Conservation (phyloP, 2,888 invertebrate genomes). For the Mystacides longicornis region DNA sequence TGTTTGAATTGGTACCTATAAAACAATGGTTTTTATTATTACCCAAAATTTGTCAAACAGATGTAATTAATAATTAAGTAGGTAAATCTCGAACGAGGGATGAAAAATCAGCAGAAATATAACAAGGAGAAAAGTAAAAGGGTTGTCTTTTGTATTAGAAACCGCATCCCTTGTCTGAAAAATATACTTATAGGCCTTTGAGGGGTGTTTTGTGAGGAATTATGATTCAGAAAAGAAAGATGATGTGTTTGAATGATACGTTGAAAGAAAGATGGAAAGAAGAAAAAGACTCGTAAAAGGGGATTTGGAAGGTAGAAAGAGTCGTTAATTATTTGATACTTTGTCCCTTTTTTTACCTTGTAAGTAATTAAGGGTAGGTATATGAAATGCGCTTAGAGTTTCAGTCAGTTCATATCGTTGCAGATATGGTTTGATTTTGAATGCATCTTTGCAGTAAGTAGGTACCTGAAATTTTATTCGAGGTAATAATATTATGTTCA, state of each 20-base stretch:
- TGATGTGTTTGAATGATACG: background rate
- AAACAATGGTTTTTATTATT: no score
- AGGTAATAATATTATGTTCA: no score
- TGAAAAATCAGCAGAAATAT: background rate
- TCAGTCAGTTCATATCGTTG: no score
- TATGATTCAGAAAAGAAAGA: background rate
- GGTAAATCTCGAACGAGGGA: no score
- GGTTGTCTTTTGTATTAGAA: constrained; percentile 24
- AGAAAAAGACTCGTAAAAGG: background rate
- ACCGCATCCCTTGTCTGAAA: constrained; percentile 12
- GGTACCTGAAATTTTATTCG: no score
- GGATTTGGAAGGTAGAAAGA: background rate
- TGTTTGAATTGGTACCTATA: no score
- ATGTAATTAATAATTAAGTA: no score
- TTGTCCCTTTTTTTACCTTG: background rate
- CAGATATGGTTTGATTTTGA: no score
- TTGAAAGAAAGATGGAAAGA: background rate
- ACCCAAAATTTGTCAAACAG: no score
- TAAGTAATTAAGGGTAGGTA: constrained; percentile 1
- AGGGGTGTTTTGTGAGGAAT: constrained; percentile 1
- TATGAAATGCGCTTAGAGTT: no score
- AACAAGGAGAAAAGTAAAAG: no score
- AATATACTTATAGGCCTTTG: constrained; percentile 7
- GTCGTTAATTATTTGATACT: background rate
- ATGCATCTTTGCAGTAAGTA: no score